Base-by-base conservation (phyloP, 2,113 vertebrate species). In the Gadus chalcogrammus region DNA sequence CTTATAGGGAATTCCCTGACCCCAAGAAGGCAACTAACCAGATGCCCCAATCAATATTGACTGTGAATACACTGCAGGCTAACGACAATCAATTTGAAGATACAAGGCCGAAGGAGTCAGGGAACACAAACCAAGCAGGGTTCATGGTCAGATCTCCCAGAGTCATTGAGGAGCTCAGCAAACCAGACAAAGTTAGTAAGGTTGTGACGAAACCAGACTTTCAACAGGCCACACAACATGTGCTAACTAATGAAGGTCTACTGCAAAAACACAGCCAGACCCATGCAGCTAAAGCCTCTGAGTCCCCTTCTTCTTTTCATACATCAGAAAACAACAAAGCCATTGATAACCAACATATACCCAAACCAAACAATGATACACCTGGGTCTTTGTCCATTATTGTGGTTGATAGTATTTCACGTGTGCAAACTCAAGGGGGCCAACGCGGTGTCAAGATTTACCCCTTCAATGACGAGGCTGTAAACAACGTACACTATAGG, bases 41-140 rank as follows among this genome's bases (percentile, higher is more conserved):
- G n/a, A 16, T 5, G 53, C 53, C 53, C 13, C 20, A 38, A 35
- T 71, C 78, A 24, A 27, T 20, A 73, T 68, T 64, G 20, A 71
- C 64, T 5, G 16, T 52, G 58, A 79, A 67, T 16, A 18, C 55
- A 63, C 5, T 61, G 64, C 77, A 73, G 13, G 35, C 16, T 62
- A 65, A 64, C 0, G 11, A 22, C 17, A 70, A 64, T 48, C 69
- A 74, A 69, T 61, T 27, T 64, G 66, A 85, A 22, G 22, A 28
- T 0, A 7, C 31, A 35, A 35, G 4, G 31, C 31, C 31, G 3
- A 35, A 35, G 31, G 8, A 79, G 35, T 66, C 61, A 20, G 61
- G 42, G 15, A 70, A 1, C 0, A 22, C 18, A 2, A n/a, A n/a
- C 16, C 69, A 65, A 13, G 38, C 17, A 15, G 65, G 64, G 31